Conservation (phyloP, 2,888 invertebrate species). For the Coecobrya sp. region DNA sequence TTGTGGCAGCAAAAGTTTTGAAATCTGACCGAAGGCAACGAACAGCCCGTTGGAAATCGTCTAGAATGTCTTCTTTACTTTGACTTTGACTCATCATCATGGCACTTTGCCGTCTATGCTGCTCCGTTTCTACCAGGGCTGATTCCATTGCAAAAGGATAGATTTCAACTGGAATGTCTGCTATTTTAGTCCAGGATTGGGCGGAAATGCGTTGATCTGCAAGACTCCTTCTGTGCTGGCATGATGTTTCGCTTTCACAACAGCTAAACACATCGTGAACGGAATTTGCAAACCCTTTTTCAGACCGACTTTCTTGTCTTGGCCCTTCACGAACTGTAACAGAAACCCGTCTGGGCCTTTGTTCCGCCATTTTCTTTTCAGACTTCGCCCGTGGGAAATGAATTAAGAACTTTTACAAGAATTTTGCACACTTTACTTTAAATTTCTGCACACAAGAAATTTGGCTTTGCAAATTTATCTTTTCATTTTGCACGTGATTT, state of each 20-base stretch:
- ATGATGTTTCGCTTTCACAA: conserved; percentile 54
- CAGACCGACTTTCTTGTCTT: conserved; percentile 45
- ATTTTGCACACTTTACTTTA: neutral
- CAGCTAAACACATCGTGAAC: conserved; percentile 72
- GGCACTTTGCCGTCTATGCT: neutral
- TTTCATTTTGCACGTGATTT: neutral
- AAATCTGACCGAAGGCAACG: conserved; percentile 77
- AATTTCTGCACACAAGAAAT: neutral
- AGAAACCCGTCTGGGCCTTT: conserved; percentile 48
- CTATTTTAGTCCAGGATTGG: conserved; percentile 74
- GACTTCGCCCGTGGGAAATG: too few relatives aligned
- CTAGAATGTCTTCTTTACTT: conserved; percentile 80
- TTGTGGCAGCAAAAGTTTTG: conserved; percentile 62
- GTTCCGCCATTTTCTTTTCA: neutral
- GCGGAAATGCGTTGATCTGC: neutral
- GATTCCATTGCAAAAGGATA: conserved; percentile 80
- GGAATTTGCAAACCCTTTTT: neutral
- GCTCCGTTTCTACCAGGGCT: conserved; percentile 50
- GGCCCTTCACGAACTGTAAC: conserved; percentile 65
- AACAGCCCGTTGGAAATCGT: conserved; percentile 82
- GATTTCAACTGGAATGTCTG: conserved; percentile 80
- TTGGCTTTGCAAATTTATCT: neutral
- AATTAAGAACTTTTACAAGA: too few relatives aligned
- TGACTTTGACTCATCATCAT: neutral
- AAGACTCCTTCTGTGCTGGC: conserved; percentile 62